Evolutionary conservation across 2,113 vertebrate species (phyloP), one percentile per base, ranked within the genome.

Genomic region (Ictalurus furcatus): DNA sequence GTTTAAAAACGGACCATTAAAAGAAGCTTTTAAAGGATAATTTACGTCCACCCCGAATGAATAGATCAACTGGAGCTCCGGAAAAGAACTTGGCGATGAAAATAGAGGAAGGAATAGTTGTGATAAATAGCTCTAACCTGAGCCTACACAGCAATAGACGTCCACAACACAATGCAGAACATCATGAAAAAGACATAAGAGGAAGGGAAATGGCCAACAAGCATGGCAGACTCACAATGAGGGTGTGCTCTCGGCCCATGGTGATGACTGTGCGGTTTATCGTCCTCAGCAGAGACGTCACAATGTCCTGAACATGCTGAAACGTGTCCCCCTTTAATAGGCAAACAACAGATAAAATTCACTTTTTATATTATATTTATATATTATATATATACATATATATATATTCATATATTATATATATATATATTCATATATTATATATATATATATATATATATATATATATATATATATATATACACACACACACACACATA

Each of bases 241-340:
- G 94, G 74, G 92, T 13, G 3, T 98, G 97, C 52, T 98, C 98
- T 89, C 97, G 93, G 16, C 97, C 97, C 98, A 99, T 98, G 0
- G 94, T 96, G 95, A 99, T 99, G 93, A 99, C 97, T 0, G 95
- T 98, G 88, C 89, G 92, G 95, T 98, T 99, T 91, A 99, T 98
- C 0, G 94, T 97, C 90, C 96, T 96, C 44, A 99, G 93, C 83
- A 99, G 93, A 91, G 97, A 97, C 14, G 96, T 94, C 94, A 98
- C 98, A 89, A 99, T 97, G 93, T 98, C 96, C 92, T 98, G 97
- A 92, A 97, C 96, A 59, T 99, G 98, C 58, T 97, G 93, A 90
- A 97, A 96, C 25, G 97, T 98, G 89, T 97, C 95, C 6, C 94
- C 95, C 98, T 99, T 90, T 88, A 59, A 94, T 13, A 40, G 28